Conservation (phyloP, 2,113 vertebrate species). For the Antechinus flavipes region DNA sequence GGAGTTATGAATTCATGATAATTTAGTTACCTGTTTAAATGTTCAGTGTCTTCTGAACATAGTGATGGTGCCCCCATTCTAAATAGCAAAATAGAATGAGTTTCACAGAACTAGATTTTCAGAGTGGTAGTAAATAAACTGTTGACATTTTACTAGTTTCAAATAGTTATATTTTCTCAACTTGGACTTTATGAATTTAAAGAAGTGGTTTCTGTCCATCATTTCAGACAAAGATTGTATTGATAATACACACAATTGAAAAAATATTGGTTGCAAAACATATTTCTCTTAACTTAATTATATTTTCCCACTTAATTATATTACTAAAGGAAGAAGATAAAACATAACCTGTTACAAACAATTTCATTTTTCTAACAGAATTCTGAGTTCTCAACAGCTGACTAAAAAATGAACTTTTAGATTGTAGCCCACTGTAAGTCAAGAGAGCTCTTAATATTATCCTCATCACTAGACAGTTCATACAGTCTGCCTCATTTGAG, state of each 20-base stretch:
- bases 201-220: neutral
- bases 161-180: neutral
- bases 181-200: conserved; percentile 16
- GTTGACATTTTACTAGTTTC: neutral
- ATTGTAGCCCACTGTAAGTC: neutral
- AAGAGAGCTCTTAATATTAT: neutral
- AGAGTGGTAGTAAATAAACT: neutral
- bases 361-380: neutral
- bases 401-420: neutral
- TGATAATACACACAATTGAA: conserved; percentile 8
- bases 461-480: neutral
- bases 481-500: neutral
- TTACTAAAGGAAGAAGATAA: neutral
- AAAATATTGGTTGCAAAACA: neutral
- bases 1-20: neutral
- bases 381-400: neutral
- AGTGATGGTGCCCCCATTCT: neutral
- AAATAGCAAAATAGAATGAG: neutral
- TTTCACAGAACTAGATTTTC: neutral
- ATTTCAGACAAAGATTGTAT: neutral
- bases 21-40: neutral
- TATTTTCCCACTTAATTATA: conserved; percentile 15
- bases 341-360: neutral
- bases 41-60: neutral
- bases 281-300: conserved; percentile 40